Base-by-base conservation (phyloP, 2,797 vertebrate genomes). In the Chromis chromis region DNA sequence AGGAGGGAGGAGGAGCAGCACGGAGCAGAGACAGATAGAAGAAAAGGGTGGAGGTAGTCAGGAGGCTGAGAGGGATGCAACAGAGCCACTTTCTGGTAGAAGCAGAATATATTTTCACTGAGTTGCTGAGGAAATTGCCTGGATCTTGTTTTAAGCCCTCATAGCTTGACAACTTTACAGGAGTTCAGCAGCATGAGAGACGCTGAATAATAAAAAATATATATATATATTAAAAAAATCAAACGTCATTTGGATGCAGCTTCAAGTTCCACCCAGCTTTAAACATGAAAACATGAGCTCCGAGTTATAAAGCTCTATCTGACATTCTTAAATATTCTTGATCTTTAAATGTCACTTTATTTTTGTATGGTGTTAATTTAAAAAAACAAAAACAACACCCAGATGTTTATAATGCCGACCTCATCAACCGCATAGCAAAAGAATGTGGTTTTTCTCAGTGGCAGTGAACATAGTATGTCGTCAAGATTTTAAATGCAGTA, bases 171-270 rank as follows among this genome's bases (percentile, higher is more conserved):
- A 72, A 40, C 57, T 74, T 76, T 27, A 61, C 61, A 46, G 9
- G 0, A 68, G 33, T 76, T 88, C 81, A 80, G 82, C 76, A 14
- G 85, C 88, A 89, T 89, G 88, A 86, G 16, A 72, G 66, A 70
- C 24, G 65, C 85, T 82, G 71, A 78, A 59, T 7, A 25, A 48
- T 54, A 69, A 65, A 57, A 50, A 54, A 40, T 0, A 4, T 36
- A 36, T 36, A 12, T 36, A 36, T 36, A 36, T 31, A 31, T 31
- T 24, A 44, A 19, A 17, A 59, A 64, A 60, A 31, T 1, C 9
- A 49, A 17, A 52, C 5, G 21, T 50, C 5, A 54, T 64, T 77
- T 56, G 56, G 68, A 63, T 71, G 70, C 61, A 81, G 79, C 70
- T 76, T 78, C 27, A 59, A 67, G 12, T 17, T 66, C 53, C 44